Base-by-base conservation (phyloP, 2,888 invertebrate species). In the Phrixothrix hirtus region DNA sequence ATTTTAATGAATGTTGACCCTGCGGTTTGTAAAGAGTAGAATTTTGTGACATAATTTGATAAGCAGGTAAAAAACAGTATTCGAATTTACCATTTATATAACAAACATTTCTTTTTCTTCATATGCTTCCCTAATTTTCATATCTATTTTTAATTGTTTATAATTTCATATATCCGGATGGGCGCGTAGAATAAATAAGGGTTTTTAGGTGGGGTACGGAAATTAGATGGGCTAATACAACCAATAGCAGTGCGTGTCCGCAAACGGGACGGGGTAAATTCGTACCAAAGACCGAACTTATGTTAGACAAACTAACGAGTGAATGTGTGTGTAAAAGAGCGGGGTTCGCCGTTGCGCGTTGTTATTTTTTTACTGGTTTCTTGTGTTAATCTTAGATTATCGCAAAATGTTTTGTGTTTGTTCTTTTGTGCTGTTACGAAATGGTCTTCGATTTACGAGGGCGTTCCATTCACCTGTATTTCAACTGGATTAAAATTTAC, bases 241-340 rank as follows among this genome's bases (percentile, higher is more conserved):
- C 73, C 73, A 72, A 73, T 72, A 45, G 63, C 61, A 67, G 50
- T 55, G 60, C 42, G 60, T 61, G 68, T 71, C 70, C 71, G 61
- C 62, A 60, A 67, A 72, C 69, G 73, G 74, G 72, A 68, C 71
- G 65, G 72, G 71, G 71, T 71, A 66, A 67, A 63, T 67, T 66
- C 59, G 55, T 59, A 58, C 60, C 62, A 59, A 65, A 62, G 51
- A 26, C 45, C 51, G 53, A 61, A 58, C 57, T 58, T 60, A n/a
- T n/a, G n/a, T n/a, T n/a, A 37, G 59, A 60, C 59, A 62, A 65
- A 65, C 66, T 65, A 63, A 59, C 58, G 67, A 62, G 60, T 51
- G 44, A 58, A 60, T 49, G 56, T 51, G 54, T 49, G 54, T 38
- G 54, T 55, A 30, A 53, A 50, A 36, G 38, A 26, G 32, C 50